Evolutionary conservation across 2,113 vertebrate genomes (phyloP), one percentile per base, ranked within the genome.

Genomic region (Nothobranchius kuhntae): DNA sequence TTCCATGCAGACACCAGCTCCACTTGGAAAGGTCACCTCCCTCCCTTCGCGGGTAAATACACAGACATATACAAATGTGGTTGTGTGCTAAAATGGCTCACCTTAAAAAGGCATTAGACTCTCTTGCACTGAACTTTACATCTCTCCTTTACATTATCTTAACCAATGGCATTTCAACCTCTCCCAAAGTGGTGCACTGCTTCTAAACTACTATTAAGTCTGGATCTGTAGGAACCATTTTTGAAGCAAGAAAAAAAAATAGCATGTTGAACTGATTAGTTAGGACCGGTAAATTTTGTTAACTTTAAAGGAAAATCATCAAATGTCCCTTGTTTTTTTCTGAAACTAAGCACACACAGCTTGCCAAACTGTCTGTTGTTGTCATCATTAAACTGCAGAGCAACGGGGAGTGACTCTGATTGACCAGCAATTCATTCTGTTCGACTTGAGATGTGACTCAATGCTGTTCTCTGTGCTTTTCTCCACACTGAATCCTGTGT

Each of bases 31-130:
- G 93, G 92, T 93, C 93, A 93, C 88, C 86, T 90, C 85, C 87
- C 89, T 87, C 87, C 87, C 84, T 86, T 66, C 51, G 76, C 75
- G 82, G 88, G 90, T 93, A 93, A 93, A 93, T 92, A 93, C 91
- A 85, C 87, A 90, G 90, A 92, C 86, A 76, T 92, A 92, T 93
- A 92, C 91, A 92, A 91, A 91, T 91, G 91, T 71, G 72, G 70
- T 72, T 79, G 86, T 86, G 80, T 85, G 86, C 77, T 78, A 89
- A 92, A 91, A 92, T 85, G 89, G 88, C 63, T 91, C 91, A 91
- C 91, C 92, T 93, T 92, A 91, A 91, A 86, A 92, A 91, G 90
- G 88, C 89, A 92, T 92, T 92, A 91, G 90, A 80, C 80, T 82
- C 78, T 75, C 64, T 77, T 74, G 70, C 80, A 77, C 81, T 90